Evolutionary conservation across 2,888 invertebrate genomes (phyloP), one percentile per base, ranked within the genome.

Genomic region (Eupeodes luniger): DNA sequence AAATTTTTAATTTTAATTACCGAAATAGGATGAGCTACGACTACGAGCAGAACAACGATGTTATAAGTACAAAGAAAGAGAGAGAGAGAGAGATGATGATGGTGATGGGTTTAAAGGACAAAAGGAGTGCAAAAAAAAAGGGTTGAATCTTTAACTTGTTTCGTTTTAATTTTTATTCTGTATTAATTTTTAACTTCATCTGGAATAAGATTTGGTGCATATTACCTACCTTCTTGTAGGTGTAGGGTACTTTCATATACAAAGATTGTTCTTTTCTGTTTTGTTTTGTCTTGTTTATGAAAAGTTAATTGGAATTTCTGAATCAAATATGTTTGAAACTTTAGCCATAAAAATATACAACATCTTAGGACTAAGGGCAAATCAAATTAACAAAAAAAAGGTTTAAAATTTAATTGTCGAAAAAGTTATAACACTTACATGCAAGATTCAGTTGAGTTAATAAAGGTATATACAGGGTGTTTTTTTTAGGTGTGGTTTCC

Each of bases 1-100:
- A 78, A 88, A 88, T 88, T 85, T 88, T 88, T 88, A 88, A 88
- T 88, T 85, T 88, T 88, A 88, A 88, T 88, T 85, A 85, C 81
- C 69, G 66, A 78, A 85, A 64, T 74, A 75, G 67, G 72, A 78
- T 74, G 69, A 64, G 62, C 70, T 2, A 70, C n/a, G 61, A 34
- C 14, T 2, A 9, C 40, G 6, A 51, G 11, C 36, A 34, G 51
- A 19, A 36, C 9, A 34, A 72, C 59, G 10, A 47, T 27, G 47
- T 27, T 66, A 4, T 6, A 55, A 27, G 27, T 1, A 27, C 7
- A 19, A 51, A 12, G 51, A 51, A 7, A 36, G 5, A 36, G 36
- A 36, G 7, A 1, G 1, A 36, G 36, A 36, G 36, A 7, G 36
- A 36, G 14, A 47, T 4, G 44, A 47, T 10, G 9, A 16, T 16